Evolutionary conservation across 2,888 invertebrate species (phyloP), one percentile per base, ranked within the genome.

Genomic region (Netelia fuscicornis): DNA sequence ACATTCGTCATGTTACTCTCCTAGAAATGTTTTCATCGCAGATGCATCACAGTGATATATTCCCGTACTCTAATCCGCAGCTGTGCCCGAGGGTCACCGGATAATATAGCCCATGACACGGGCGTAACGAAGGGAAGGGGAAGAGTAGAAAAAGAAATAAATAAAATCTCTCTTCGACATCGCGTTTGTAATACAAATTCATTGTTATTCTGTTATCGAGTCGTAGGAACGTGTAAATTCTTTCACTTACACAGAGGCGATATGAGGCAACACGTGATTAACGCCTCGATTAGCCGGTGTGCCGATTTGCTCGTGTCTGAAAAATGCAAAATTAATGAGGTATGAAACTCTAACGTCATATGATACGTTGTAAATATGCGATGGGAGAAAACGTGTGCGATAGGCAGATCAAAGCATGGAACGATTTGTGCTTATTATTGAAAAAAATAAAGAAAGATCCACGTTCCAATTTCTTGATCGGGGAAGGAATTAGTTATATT

Each of bases 191-290:
- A 81, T 72, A 77, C 56, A 77, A 81, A 74, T 81, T 80, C 64
- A 82, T 76, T 81, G 78, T 70, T 70, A 23, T 58, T 52, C 13
- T 1, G 20, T 48, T 25, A 11, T 67, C 37, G 37, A 37, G 37
- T 52, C 17, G 64, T n/a, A 52, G 20, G 17, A 23, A 68, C 54
- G 70, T 70, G 52, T 54, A 52, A 37, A 71, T 68, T 76, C 56
- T 65, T 60, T 68, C 81, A 92, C 93, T 92, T 91, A 93, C 93
- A 88, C 88, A 90, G 89, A 54, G 92, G 90, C 76, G 91, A 90
- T 87, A 91, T 90, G 83, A 93, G 85, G 87, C 92, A 92, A 84
- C 93, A 93, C 77, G 93, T 93, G 84, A 93, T 89, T 82, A 93
- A 89, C 83, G 93, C 92, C 84, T 93, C 93, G 86, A 93, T 89